Evolutionary conservation across 2,888 invertebrate species (phyloP).

Genomic region (Ametastegia equiseti): DNA sequence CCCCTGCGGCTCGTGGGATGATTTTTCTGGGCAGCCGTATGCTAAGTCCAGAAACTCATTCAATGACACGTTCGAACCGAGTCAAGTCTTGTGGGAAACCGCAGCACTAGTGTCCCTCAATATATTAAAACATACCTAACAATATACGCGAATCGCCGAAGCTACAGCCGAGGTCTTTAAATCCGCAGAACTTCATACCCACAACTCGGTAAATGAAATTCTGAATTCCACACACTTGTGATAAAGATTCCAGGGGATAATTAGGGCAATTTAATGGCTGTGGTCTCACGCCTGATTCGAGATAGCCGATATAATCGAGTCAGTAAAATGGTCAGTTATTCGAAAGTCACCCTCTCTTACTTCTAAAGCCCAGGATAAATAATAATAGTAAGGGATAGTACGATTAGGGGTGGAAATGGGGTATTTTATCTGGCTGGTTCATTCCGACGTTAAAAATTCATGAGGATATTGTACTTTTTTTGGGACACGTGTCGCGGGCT

Average conservation of each 20-base stretch:
- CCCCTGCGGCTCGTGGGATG: not conserved
- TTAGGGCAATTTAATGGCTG: not conserved
- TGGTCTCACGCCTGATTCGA: constrained; percentile 15
- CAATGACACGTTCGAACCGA: constrained; percentile 63
- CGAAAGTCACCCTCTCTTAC: not conserved
- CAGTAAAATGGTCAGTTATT: not conserved
- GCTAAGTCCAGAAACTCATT: constrained; percentile 62
- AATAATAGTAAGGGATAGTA: not conserved
- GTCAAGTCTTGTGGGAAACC: constrained; percentile 66
- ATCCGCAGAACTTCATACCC: not conserved
- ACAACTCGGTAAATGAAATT: no score
- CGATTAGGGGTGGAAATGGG: constrained; percentile 28
- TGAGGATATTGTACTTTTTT: constrained; percentile 35
- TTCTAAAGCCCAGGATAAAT: constrained; percentile 2
- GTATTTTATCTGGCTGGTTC: not conserved
- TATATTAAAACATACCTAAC: no score
- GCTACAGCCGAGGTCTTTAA: not conserved
- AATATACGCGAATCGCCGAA: no score
- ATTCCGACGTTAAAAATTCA: constrained; percentile 28
- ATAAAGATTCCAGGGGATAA: not conserved
- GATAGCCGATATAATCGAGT: not conserved
- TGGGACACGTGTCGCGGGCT: constrained; percentile 20
- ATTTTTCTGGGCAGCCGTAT: not conserved
- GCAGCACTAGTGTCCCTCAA: constrained; percentile 46
- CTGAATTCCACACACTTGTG: no score